Evolutionary conservation across 2,888 invertebrate species (phyloP).

Genomic region (Sialis lutaria): DNA sequence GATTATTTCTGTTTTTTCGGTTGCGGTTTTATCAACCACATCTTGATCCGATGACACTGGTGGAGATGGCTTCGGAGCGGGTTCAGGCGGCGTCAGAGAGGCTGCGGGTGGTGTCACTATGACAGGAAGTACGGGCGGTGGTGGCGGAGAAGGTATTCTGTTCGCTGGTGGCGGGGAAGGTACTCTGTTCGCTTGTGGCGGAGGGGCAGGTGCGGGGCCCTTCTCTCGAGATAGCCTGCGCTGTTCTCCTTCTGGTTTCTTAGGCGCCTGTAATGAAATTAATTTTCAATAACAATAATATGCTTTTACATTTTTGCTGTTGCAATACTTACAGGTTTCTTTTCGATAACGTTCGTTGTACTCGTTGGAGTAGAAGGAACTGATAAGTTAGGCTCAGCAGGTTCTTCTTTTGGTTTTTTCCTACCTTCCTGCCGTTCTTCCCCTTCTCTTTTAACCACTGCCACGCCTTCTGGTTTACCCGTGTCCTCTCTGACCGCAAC

Average conservation of each 20-base stretch:
- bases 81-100: constrained; percentile 22
- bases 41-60: constrained; percentile 12
- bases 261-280: constrained; percentile 35
- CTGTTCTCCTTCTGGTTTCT: constrained; percentile 38
- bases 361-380: constrained; percentile 1
- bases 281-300: neutral
- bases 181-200: constrained; percentile 24
- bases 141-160: constrained; percentile 14
- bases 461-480: constrained; percentile 13
- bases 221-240: constrained; percentile 46
- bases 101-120: constrained; percentile 20
- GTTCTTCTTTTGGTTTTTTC: constrained; percentile 8
- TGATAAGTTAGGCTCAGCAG: neutral
- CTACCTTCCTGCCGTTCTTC: constrained; percentile 11
- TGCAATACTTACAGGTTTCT: constrained; percentile 13
- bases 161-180: constrained; percentile 36
- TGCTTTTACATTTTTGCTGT: neutral
- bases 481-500: constrained; percentile 27
- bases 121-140: constrained; percentile 12
- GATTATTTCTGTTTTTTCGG: neutral
- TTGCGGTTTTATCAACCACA: constrained; percentile 1
- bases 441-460: constrained; percentile 11
- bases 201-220: constrained; percentile 62
- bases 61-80: constrained; percentile 21
- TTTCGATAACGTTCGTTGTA: constrained; percentile 12